A percentile compares a stretch with the other conserved stretches of the same genome.
phyloP scores from a whole-genome alignment of 2,113 vertebrate genomes.

The Pycnonotus jocosus region DNA sequence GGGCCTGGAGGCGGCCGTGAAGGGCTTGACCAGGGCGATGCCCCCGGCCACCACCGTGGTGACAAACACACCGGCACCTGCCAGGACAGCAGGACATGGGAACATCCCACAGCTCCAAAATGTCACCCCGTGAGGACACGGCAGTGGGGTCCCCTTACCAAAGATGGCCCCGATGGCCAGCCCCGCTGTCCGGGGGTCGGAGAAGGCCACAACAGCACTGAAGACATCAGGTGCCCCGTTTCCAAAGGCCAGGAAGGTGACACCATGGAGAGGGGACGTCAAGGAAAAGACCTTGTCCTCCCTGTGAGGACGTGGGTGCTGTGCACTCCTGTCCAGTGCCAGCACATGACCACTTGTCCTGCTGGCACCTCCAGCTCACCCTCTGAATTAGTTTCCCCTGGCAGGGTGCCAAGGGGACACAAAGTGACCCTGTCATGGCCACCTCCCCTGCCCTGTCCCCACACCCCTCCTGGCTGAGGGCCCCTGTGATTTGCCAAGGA shows the following conservation, averaged over 20 bases:
- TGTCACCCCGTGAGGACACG: rapidly evolving
- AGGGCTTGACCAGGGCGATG: slow-evolving; percentile 86
- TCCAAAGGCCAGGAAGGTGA: slow-evolving; percentile 94
- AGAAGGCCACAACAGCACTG: slow-evolving; percentile 92
- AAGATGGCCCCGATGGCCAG: slow-evolving; percentile 91
- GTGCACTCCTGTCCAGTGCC: too few relatives aligned
- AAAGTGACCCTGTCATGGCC: neutral
- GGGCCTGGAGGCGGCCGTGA: slow-evolving; percentile 87
- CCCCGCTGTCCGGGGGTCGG: slow-evolving; percentile 84
- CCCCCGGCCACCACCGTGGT: slow-evolving; percentile 91
- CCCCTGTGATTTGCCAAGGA: slow-evolving; percentile 69
- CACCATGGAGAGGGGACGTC: slow-evolving; percentile 79
- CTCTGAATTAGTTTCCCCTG: rapidly evolving
- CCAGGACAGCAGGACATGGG: rapidly evolving
- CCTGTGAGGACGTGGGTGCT: rapidly evolving
- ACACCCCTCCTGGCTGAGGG: rapidly evolving
- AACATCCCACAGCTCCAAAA: rapidly evolving
- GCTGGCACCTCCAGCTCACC: rapidly evolving
- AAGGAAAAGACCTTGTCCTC: slow-evolving; percentile 62
- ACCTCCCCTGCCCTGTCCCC: neutral
- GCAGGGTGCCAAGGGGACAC: rapidly evolving
- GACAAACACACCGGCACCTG: slow-evolving; percentile 94
- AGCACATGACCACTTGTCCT: rapidly evolving
- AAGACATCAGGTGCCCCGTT: slow-evolving; percentile 96
- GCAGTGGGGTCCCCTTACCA: slow-evolving; percentile 66